Evolutionary conservation across 2,888 invertebrate species (phyloP).

Genomic region (Hybos culiciformis): DNA sequence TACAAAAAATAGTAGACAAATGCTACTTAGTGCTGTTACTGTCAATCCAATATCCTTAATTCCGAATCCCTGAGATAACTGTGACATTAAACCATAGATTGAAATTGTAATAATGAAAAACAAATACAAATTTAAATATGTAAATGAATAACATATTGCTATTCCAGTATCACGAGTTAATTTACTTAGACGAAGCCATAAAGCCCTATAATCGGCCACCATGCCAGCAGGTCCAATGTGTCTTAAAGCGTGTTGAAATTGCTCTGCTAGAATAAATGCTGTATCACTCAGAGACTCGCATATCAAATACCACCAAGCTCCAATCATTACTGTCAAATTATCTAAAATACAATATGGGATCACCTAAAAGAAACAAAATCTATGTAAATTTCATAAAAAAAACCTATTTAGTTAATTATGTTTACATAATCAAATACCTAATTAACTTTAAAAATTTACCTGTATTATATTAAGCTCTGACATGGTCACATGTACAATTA

Average conservation of each 20-base stretch:
- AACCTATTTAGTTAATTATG: not conserved
- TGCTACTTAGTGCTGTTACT: slow-evolving; percentile 50
- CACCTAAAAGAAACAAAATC: slow-evolving; percentile 28
- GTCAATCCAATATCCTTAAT: slow-evolving; percentile 56
- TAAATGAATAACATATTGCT: slow-evolving; percentile 53
- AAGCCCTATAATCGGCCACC: slow-evolving; percentile 54
- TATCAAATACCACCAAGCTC: slow-evolving; percentile 57
- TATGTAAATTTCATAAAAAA: not conserved
- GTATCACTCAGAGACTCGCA: slow-evolving; percentile 51
- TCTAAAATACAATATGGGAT: slow-evolving; percentile 57
- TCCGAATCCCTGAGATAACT: slow-evolving; percentile 59
- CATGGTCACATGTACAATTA: slow-evolving; percentile 57
- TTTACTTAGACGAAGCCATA: slow-evolving; percentile 58
- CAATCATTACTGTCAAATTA: slow-evolving; percentile 51
- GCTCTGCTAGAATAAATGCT: slow-evolving; percentile 50
- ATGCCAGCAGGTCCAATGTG: slow-evolving; percentile 53
- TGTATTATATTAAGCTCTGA: slow-evolving; percentile 49
- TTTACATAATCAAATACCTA: not conserved
- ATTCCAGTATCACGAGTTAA: slow-evolving; percentile 51
- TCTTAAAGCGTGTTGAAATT: slow-evolving; percentile 55
- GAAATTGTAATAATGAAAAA: slow-evolving; percentile 62
- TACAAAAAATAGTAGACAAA: slow-evolving; percentile 52
- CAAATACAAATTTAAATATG: slow-evolving; percentile 52
- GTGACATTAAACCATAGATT: slow-evolving; percentile 57
- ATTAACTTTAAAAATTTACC: slow-evolving; percentile 25